Conservation (phyloP, 2,888 invertebrate species). For the Tridacna gigas region DNA sequence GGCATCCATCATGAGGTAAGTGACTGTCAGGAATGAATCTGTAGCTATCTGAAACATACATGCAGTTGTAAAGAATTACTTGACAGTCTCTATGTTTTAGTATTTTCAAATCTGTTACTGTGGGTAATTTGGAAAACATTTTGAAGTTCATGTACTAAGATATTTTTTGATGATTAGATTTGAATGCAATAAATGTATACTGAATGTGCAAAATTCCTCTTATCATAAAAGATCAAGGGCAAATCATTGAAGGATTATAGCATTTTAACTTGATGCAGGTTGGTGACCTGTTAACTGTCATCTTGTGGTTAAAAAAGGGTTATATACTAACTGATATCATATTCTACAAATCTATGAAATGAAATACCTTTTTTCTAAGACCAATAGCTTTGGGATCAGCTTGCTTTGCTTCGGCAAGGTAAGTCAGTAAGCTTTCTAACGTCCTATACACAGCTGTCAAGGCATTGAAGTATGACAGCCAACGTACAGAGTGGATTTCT, state of each 20-base stretch:
- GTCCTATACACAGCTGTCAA: conserved; percentile 37
- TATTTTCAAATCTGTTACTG: neutral
- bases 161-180: too few relatives aligned
- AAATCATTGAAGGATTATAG: too few relatives aligned
- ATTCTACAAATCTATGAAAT: too few relatives aligned
- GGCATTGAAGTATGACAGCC: conserved; percentile 53
- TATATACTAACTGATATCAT: too few relatives aligned
- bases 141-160: too few relatives aligned
- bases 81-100: neutral
- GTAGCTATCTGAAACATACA: conserved; percentile 46
- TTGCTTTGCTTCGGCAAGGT: conserved; percentile 26
- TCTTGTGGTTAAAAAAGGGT: too few relatives aligned
- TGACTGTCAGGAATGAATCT: conserved; percentile 36
- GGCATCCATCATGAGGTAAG: conserved; percentile 59
- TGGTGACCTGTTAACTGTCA: too few relatives aligned
- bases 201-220: too few relatives aligned
- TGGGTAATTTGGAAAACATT: too few relatives aligned
- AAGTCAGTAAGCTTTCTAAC: conserved; percentile 37
- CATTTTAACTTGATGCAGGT: too few relatives aligned
- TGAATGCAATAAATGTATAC: too few relatives aligned
- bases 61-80: neutral
- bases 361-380: conserved; percentile 47
- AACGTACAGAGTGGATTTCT: conserved; percentile 58
- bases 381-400: conserved; percentile 47
- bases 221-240: too few relatives aligned